Conservation (phyloP, 2,113 vertebrate genomes). For the Callospermophilus lateralis region DNA sequence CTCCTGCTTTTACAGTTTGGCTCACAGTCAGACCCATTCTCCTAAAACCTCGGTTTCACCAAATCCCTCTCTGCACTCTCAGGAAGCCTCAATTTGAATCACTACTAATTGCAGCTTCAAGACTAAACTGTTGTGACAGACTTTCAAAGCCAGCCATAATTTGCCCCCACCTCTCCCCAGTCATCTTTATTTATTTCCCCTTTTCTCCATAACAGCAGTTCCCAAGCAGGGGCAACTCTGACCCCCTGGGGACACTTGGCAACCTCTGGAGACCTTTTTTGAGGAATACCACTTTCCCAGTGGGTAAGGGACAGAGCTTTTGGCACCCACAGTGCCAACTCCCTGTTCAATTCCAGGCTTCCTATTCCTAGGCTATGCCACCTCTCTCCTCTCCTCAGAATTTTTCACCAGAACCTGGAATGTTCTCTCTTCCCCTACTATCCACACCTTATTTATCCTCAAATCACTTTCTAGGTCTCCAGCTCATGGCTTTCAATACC, state of each 20-base stretch:
- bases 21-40: slow-evolving; percentile 34
- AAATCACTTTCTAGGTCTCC: not conserved
- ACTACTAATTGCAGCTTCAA: not conserved
- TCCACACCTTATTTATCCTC: not conserved
- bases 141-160: not conserved
- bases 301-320: not conserved
- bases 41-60: not conserved
- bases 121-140: not conserved
- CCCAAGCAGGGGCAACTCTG: not conserved
- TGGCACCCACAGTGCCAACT: not conserved
- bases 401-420: not conserved
- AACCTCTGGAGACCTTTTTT: not conserved
- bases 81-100: not conserved
- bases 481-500: not conserved
- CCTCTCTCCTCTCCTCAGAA: not conserved
- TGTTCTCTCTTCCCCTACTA: not conserved
- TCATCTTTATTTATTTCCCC: not conserved
- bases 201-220: slow-evolving; percentile 16
- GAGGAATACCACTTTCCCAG: not conserved
- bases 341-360: not conserved
- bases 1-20: not conserved
- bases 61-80: slow-evolving; percentile 16
- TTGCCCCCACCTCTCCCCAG: not conserved
- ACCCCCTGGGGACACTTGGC: not conserved
- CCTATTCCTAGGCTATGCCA: not conserved